Evolutionary conservation across 1,140 invertebrate species (phyloP).

Genomic region (Eurosta solidaginis): DNA sequence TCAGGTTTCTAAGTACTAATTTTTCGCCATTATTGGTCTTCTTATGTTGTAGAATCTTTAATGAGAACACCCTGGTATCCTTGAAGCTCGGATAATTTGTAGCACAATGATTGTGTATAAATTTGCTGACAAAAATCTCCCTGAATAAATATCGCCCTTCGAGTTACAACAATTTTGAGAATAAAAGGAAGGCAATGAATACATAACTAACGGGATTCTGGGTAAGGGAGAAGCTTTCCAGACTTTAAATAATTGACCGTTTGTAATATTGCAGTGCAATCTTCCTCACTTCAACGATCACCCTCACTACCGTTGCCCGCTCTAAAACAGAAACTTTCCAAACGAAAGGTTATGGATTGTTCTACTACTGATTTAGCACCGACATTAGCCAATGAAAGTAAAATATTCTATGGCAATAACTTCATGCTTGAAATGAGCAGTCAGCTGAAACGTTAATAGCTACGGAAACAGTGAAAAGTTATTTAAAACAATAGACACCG

Average conservation of each 20-base stretch:
- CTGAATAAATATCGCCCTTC: no score
- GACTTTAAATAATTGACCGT: background rate
- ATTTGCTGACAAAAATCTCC: no score
- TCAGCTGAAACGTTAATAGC: background rate
- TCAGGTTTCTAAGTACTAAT: no score
- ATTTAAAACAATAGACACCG: background rate
- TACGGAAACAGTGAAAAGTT: background rate
- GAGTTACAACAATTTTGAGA: no score
- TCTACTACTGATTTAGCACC: conserved; percentile 3
- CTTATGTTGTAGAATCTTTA: no score
- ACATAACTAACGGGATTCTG: no score
- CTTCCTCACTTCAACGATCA: background rate
- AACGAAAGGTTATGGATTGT: conserved; percentile 32
- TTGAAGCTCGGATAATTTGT: no score
- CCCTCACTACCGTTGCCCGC: background rate
- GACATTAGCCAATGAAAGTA: background rate
- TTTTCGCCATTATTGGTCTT: no score
- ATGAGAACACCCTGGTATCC: no score
- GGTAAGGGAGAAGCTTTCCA: no score
- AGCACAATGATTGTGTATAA: no score
- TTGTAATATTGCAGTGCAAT: background rate
- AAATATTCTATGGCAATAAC: background rate
- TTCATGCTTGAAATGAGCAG: background rate
- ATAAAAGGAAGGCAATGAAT: no score
- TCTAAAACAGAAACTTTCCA: background rate